Conservation (phyloP, 2,113 vertebrate species). For the Empidonax alnorum region DNA sequence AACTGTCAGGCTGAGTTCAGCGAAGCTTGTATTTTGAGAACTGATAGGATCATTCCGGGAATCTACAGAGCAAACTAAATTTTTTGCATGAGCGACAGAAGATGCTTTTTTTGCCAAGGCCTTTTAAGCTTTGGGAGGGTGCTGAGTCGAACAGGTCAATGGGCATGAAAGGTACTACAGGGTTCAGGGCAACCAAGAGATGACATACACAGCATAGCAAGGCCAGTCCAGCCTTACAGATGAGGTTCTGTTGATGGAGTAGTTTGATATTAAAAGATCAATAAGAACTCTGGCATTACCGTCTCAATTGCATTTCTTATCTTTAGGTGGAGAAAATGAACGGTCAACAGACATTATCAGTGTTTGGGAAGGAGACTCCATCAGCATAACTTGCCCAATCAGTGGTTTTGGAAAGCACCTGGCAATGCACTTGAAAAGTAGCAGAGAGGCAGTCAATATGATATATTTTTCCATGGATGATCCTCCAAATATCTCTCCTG, state of each 20-base stretch:
- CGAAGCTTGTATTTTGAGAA: neutral
- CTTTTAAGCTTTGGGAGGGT: neutral
- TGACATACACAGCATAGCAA: neutral
- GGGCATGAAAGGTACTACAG: neutral
- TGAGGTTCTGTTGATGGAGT: neutral
- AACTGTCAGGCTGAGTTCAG: neutral
- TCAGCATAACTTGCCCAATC: conserved; percentile 39
- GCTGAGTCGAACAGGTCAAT: neutral
- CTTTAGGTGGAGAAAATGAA: conserved; percentile 20
- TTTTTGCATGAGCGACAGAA: neutral
- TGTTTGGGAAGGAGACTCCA: conserved; percentile 43
- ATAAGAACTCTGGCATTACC: neutral
- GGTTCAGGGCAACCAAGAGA: neutral
- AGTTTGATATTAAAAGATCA: neutral
- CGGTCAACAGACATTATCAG: neutral
- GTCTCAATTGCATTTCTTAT: conserved; percentile 18
- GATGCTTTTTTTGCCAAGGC: neutral
- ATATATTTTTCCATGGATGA: rapidly evolving
- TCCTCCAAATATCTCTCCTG: rapidly evolving
- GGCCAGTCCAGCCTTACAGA: neutral
- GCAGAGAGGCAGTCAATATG: neutral
- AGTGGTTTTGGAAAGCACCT: neutral
- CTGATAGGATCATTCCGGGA: neutral
- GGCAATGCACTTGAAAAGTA: neutral
- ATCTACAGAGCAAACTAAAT: neutral